Percentiles rank a stretch among this genome's conserved stretches.
These are phyloP conservation scores for Hapalemur alaotrensis DNA, from an alignment of 2,797 vertebrate species.

Conservation along the genomic window DNA sequence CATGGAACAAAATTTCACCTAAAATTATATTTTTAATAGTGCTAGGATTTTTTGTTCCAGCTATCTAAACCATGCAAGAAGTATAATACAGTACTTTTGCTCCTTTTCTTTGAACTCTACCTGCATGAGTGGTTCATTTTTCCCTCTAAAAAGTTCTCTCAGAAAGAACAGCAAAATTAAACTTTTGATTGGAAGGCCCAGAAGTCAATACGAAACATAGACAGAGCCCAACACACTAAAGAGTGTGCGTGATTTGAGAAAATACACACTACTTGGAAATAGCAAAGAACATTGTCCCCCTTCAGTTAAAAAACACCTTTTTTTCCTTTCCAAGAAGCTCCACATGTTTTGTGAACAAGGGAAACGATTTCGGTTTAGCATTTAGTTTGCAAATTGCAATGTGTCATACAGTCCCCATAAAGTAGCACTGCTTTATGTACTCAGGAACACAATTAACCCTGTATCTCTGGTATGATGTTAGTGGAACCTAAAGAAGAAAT, in stretches of 20 bases:
- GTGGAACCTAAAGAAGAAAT: not conserved
- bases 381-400: conserved; percentile 15
- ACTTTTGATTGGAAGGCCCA: conserved; percentile 33
- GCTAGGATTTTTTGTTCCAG: conserved; percentile 58
- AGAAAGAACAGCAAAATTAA: conserved; percentile 24
- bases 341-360: not conserved
- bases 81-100: not conserved
- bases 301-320: not conserved
- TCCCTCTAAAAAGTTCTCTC: conserved; percentile 7
- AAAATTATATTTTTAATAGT: conserved; percentile 69
- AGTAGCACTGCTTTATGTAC: not conserved
- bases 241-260: not conserved
- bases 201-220: conserved; percentile 35
- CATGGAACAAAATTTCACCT: conserved; percentile 69
- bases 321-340: conserved; percentile 20
- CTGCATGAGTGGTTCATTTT: not conserved
- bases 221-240: not conserved
- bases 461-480: not conserved
- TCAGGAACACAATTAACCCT: not conserved
- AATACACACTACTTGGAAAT: conserved; percentile 1
- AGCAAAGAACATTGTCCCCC: not conserved
- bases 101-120: not conserved
- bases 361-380: not conserved
- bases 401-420: not conserved
- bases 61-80: conserved; percentile 66